Percentiles rank a stretch among this genome's conserved stretches.
Conservation (phyloP, 2,888 invertebrate species). For the Scrobipalpa costella region DNA sequence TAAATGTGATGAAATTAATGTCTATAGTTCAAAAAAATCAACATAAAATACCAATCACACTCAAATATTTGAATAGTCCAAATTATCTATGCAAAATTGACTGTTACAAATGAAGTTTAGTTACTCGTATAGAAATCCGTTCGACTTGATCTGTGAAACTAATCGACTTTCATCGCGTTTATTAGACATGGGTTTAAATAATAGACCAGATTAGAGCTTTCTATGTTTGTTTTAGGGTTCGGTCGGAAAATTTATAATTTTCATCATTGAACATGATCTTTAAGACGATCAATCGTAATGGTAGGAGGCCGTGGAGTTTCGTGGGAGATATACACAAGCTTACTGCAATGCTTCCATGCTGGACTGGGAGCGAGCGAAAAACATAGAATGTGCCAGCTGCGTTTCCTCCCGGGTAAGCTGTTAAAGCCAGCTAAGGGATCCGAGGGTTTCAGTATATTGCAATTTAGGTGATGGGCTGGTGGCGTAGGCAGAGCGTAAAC, state of each 20-base stretch:
- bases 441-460: too few relatives aligned
- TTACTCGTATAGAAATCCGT: slow-evolving; percentile 9
- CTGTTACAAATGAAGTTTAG: slow-evolving; percentile 20
- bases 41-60: slow-evolving; percentile 11
- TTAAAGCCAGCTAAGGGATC: too few relatives aligned
- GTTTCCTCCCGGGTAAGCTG: too few relatives aligned
- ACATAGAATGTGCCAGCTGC: too few relatives aligned
- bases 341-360: too few relatives aligned
- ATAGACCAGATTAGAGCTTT: slow-evolving; percentile 65
- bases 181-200: slow-evolving; percentile 58
- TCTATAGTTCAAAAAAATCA: slow-evolving; percentile 10
- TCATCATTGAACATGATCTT: too few relatives aligned
- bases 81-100: slow-evolving; percentile 14
- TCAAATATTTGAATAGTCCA: slow-evolving; percentile 13
- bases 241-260: slow-evolving; percentile 30
- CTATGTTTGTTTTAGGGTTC: slow-evolving; percentile 41
- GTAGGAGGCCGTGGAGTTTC: too few relatives aligned
- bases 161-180: slow-evolving; percentile 26
- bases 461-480: too few relatives aligned
- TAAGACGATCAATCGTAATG: too few relatives aligned
- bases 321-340: too few relatives aligned
- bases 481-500: too few relatives aligned
- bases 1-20: slow-evolving; percentile 15
- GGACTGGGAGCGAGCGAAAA: too few relatives aligned
- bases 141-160: slow-evolving; percentile 26